Conservation (phyloP, 2,888 invertebrate species). For the Drymonia ruficornis region DNA sequence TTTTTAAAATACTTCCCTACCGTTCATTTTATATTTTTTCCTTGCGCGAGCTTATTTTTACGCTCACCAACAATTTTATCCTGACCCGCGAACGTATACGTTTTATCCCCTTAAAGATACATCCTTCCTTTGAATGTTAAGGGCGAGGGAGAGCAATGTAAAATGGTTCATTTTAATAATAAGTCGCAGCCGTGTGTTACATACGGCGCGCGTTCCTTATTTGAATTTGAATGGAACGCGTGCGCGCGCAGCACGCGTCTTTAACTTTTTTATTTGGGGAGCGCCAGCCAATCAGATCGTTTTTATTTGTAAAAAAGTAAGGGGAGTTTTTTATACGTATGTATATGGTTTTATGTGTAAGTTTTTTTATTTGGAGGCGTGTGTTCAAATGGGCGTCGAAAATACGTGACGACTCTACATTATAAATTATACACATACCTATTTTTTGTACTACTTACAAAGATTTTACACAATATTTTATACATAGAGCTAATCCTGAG, state of each 20-base stretch:
- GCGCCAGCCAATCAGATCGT: slow-evolving; percentile 64
- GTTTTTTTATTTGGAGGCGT: slow-evolving; percentile 67
- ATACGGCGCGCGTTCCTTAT: slow-evolving; percentile 73
- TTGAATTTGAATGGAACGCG: slow-evolving; percentile 73
- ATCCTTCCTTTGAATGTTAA: slow-evolving; percentile 3
- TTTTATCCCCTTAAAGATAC: slow-evolving; percentile 5
- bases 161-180: slow-evolving; percentile 70
- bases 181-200: slow-evolving; percentile 74
- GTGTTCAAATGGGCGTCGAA: slow-evolving; percentile 27
- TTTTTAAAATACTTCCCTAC: slow-evolving; percentile 82
- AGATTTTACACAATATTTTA: no score
- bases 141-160: slow-evolving; percentile 42
- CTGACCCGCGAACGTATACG: slow-evolving; percentile 27
- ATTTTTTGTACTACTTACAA: no score
- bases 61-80: slow-evolving; percentile 50
- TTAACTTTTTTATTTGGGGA: slow-evolving; percentile 77
- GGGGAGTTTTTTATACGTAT: slow-evolving; percentile 71
- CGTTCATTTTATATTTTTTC: slow-evolving; percentile 82
- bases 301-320: slow-evolving; percentile 66
- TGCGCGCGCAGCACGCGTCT: slow-evolving; percentile 72
- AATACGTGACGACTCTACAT: slow-evolving; percentile 1
- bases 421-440: no score
- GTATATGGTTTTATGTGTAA: slow-evolving; percentile 35
- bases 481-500: no score
- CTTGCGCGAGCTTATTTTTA: slow-evolving; percentile 72